Evolutionary conservation across 35 echinoderm and acorn worm genomes (phyloP), one percentile per base, ranked within the genome.

Genomic region (Strongylocentrotus purpuratus): DNA sequence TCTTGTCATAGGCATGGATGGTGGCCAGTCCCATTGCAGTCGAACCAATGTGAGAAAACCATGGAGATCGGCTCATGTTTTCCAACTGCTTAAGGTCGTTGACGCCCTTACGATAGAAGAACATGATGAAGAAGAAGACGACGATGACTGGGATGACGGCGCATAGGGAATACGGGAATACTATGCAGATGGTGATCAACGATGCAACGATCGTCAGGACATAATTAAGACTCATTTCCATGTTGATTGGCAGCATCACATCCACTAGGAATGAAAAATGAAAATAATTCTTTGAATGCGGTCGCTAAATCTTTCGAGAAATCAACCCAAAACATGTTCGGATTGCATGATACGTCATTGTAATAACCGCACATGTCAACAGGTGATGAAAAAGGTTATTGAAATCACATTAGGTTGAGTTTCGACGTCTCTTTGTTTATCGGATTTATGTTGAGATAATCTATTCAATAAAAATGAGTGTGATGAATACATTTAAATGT

Each of bases 21-120:
- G 98, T 97, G 32, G 98, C 41, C 31, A 99, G 94, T 11, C 98
- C 98, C 46, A 96, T 96, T 59, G 95, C 97, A 3, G 98, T 97
- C 15, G 98, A 97, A 22, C 95, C 94, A 87, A 99, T 99, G 93
- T 99, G 98, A 9, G 98, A 99, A 92, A 98, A 99, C 97, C 97
- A 99, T 0, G 98, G 98, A n/a, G 97, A 98, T 31, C 97, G 96
- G 18, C 96, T 97, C 33, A 99, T 85, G 96, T 99, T 99, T 85
- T 99, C 98, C 20, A 99, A 94, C 18, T 97, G 94, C 90, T 99
- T 99, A 22, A 99, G 47, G 86, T 98, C 97, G 87, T 97, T 96
- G 61, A 99, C 95, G 46, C 95, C 96, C 18, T 94, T 32, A 5
- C 98, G 98, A 61, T 98, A 99, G 48, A 96, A 94, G 20, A 59